phyloP scores from a whole-genome alignment of 2,888 invertebrate genomes.

The Gandaritis pyraliata region DNA sequence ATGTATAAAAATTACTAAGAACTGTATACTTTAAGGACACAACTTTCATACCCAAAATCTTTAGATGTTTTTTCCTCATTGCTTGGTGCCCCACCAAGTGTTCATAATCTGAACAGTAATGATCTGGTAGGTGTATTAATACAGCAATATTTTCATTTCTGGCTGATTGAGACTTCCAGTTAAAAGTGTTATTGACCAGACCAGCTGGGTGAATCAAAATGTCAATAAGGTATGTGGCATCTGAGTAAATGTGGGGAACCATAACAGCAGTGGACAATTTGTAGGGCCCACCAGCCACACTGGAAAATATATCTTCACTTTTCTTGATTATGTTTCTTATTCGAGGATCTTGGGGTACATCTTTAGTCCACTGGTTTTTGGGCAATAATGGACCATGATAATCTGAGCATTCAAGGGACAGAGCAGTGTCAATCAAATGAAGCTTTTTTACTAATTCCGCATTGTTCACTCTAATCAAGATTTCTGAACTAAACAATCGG shows the following conservation, averaged over 20 bases:
- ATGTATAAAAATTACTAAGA: slow-evolving; percentile 76
- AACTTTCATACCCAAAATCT: slow-evolving; percentile 86
- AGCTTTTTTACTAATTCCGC: slow-evolving; percentile 78
- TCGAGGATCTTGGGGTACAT: slow-evolving; percentile 81
- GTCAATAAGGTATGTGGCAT: slow-evolving; percentile 85
- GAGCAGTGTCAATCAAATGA: slow-evolving; percentile 86
- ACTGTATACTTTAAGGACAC: slow-evolving; percentile 82
- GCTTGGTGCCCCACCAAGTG: slow-evolving; percentile 86
- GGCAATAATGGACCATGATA: slow-evolving; percentile 85
- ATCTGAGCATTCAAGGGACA: slow-evolving; percentile 85
- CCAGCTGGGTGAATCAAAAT: slow-evolving; percentile 82
- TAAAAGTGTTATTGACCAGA: slow-evolving; percentile 65
- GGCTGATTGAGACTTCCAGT: slow-evolving; percentile 71
- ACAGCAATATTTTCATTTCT: slow-evolving; percentile 82
- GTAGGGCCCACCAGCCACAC: slow-evolving; percentile 72
- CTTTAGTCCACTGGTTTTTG: slow-evolving; percentile 77
- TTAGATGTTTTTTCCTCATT: slow-evolving; percentile 86
- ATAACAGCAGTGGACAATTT: slow-evolving; percentile 79
- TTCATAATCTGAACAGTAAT: slow-evolving; percentile 84
- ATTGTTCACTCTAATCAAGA: slow-evolving; percentile 83
- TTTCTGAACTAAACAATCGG: slow-evolving; percentile 85
- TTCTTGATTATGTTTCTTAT: slow-evolving; percentile 78
- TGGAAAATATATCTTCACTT: slow-evolving; percentile 70
- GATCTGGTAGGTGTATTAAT: slow-evolving; percentile 86
- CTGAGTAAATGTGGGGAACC: slow-evolving; percentile 81